Evolutionary conservation across 2,797 vertebrate species (phyloP).

Genomic region (Gallirallus australis): DNA sequence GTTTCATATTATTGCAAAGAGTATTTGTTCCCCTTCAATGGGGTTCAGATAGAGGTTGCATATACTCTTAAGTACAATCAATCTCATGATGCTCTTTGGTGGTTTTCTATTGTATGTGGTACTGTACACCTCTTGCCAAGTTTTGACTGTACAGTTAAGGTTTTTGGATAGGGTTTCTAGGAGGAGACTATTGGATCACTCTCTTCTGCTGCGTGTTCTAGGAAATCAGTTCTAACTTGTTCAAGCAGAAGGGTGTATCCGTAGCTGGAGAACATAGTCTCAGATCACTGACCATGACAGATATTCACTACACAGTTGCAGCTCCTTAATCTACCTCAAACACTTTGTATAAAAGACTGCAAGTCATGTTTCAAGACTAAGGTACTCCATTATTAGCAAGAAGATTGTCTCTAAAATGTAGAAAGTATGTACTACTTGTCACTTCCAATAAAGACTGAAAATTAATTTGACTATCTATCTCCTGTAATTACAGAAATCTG

Average conservation of each 20-base stretch:
- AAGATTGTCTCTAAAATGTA: neutral
- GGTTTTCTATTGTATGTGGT: conserved; percentile 69
- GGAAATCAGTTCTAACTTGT: conserved; percentile 22
- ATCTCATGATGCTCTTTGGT: conserved; percentile 70
- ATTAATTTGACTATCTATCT: neutral
- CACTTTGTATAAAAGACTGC: neutral
- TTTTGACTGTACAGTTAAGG: conserved; percentile 52
- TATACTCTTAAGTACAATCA: conserved; percentile 75
- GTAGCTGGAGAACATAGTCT: conserved; percentile 15
- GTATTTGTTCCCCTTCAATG: conserved; percentile 59
- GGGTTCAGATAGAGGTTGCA: conserved; percentile 69
- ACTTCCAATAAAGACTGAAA: neutral
- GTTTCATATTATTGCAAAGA: conserved; percentile 60
- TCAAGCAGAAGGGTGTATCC: conserved; percentile 1
- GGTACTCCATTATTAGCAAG: conserved; percentile 6
- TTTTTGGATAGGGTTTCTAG: conserved; percentile 46
- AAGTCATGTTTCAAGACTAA: neutral
- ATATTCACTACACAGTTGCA: neutral
- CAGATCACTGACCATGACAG: conserved; percentile 25
- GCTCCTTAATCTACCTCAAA: conserved; percentile 17
- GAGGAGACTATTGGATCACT: conserved; percentile 38
- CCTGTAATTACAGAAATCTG: neutral
- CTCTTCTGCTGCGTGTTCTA: neutral
- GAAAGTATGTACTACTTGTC: neutral
- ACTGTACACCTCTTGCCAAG: conserved; percentile 68